phyloP scores from a whole-genome alignment of 2,888 invertebrate species.

The Idaea dimidiata region DNA sequence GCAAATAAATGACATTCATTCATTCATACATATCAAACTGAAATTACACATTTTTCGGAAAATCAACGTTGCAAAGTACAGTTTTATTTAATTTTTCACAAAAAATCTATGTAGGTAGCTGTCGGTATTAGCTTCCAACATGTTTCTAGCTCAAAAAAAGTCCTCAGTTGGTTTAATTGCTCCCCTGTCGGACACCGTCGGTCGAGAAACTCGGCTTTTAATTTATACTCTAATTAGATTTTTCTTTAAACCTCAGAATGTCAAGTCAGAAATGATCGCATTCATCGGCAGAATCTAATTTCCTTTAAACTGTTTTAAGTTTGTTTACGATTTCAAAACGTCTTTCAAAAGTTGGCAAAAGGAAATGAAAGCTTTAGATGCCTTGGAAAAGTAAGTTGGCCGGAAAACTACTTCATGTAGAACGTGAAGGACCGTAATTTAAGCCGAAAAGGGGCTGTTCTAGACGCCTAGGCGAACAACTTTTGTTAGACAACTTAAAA shows the following conservation, averaged over 20 bases:
- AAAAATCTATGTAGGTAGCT: not conserved
- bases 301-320: not conserved
- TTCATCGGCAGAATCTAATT: not conserved
- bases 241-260: constrained; percentile 35
- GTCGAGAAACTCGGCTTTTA: constrained; percentile 49
- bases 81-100: not conserved
- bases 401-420: not conserved
- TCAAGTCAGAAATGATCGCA: not conserved
- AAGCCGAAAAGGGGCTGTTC: too few species aligned
- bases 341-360: not conserved
- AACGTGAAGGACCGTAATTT: not conserved
- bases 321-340: not conserved
- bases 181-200: constrained; percentile 42
- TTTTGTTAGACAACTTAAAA: too few species aligned
- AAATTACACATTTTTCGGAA: not conserved
- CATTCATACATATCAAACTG: not conserved
- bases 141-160: constrained; percentile 29
- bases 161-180: constrained; percentile 58
- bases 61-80: not conserved
- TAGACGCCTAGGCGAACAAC: not conserved
- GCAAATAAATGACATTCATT: too few species aligned
- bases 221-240: constrained; percentile 66
- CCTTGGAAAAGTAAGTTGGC: not conserved
- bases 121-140: not conserved
- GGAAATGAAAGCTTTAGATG: not conserved